Evolutionary conservation across 1,140 invertebrate genomes (phyloP).

Genomic region (Agrypnia vestita): DNA sequence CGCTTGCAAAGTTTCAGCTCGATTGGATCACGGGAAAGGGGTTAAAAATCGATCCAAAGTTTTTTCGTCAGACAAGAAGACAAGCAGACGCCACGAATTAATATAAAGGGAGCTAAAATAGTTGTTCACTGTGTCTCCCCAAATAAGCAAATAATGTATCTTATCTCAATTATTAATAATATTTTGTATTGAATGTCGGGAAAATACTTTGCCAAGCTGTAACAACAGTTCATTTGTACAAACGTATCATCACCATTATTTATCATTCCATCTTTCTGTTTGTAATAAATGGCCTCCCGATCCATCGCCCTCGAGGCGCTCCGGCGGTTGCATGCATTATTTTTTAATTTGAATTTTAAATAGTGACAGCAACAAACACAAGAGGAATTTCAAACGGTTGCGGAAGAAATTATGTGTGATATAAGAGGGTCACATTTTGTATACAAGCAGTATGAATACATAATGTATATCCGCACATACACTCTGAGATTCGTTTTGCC

Average conservation of each 20-base stretch:
- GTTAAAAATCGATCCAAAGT: no score
- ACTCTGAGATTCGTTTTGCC: not conserved
- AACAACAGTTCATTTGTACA: conserved; percentile 7
- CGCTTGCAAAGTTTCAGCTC: no score
- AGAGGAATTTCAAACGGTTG: conserved; percentile 9
- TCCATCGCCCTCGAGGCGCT: conserved; percentile 10
- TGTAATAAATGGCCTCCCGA: conserved; percentile 16
- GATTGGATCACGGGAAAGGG: no score
- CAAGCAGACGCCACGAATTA: no score
- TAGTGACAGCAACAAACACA: not conserved
- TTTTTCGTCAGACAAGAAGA: no score
- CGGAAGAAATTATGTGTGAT: not conserved
- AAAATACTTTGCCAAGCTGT: not conserved
- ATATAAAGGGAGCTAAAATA: no score
- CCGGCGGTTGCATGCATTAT: conserved; percentile 11
- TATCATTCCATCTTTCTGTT: conserved; percentile 17
- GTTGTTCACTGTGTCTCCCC: no score
- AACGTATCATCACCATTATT: conserved; percentile 32
- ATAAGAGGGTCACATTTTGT: not conserved
- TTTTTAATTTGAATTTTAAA: conserved; percentile 35
- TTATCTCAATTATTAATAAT: no score
- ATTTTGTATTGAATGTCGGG: no score
- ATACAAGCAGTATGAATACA: not conserved
- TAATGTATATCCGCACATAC: not conserved
- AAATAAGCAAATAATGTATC: no score